These are phyloP conservation scores for Disparrhopalites patrizii DNA, from an alignment of 2,888 invertebrate genomes.

Conservation along the genomic window DNA sequence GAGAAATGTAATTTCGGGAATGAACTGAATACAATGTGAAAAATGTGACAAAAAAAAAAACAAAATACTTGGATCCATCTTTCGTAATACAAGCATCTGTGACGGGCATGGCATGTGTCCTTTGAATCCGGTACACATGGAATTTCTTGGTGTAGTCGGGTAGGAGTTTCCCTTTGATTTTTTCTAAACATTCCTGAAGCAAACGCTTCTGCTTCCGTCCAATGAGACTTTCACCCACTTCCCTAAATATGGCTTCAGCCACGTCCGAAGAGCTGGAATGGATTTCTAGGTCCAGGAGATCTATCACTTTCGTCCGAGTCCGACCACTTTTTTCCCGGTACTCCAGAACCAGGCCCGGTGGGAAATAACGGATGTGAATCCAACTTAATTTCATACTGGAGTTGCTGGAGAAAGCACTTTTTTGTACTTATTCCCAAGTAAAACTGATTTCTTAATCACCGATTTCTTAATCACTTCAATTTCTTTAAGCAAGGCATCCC, in stretches of 20 bases:
- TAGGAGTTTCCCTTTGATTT: conserved; percentile 62
- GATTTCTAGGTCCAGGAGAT: conserved; percentile 57
- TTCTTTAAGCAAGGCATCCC: too few species aligned
- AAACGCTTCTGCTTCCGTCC: conserved; percentile 57
- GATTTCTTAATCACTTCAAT: too few species aligned
- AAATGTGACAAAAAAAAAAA: too few species aligned
- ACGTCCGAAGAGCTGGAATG: conserved; percentile 57
- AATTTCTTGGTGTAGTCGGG: conserved; percentile 62
- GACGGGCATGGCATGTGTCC: conserved; percentile 66
- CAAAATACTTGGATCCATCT: conserved; percentile 59
- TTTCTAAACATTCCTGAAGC: conserved; percentile 60
- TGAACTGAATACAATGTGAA: conserved; percentile 27
- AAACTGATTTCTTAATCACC: too few species aligned
- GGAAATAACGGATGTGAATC: conserved; percentile 67
- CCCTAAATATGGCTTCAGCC: conserved; percentile 55
- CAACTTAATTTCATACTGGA: conserved; percentile 61
- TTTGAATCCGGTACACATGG: conserved; percentile 63
- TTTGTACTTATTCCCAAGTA: too few species aligned
- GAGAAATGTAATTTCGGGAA: too few species aligned
- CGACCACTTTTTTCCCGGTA: conserved; percentile 57
- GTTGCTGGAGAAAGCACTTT: too few species aligned
- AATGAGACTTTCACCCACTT: conserved; percentile 10
- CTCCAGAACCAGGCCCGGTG: conserved; percentile 64
- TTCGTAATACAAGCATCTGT: conserved; percentile 70
- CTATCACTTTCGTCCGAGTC: conserved; percentile 61